Conservation (phyloP, 2,113 vertebrate genomes). For the Brachionichthys hirsutus region DNA sequence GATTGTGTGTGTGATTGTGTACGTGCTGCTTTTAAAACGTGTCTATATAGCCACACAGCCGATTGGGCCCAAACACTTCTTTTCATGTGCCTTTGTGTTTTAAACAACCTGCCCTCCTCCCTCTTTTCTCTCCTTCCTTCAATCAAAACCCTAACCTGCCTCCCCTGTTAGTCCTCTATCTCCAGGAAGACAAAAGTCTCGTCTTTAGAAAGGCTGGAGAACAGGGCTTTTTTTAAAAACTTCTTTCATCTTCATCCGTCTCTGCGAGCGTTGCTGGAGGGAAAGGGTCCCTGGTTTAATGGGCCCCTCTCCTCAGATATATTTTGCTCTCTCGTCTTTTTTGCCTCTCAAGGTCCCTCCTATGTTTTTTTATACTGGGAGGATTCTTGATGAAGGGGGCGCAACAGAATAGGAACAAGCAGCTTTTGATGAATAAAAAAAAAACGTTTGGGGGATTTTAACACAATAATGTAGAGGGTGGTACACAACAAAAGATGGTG, state of each 20-base stretch:
- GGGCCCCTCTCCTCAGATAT: conserved; percentile 62
- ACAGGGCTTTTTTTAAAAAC: conserved; percentile 3
- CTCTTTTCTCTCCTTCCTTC: not conserved
- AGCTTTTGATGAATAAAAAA: conserved; percentile 32
- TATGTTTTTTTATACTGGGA: conserved; percentile 49
- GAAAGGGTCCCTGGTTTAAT: conserved; percentile 59
- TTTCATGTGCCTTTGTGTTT: conserved; percentile 72
- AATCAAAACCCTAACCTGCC: conserved; percentile 47
- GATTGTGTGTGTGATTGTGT: conserved; percentile 12
- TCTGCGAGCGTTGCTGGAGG: conserved; percentile 55
- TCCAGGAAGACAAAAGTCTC: conserved; percentile 51
- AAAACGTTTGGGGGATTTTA: conserved; percentile 39
- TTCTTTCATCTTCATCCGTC: conserved; percentile 67
- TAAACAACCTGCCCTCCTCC: conserved; percentile 66
- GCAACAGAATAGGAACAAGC: conserved; percentile 47
- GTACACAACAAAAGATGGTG: conserved; percentile 17
- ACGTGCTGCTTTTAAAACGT: not conserved
- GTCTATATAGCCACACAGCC: too few relatives aligned
- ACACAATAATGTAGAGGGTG: conserved; percentile 42
- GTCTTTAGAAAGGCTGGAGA: conserved; percentile 67
- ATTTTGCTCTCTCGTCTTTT: conserved; percentile 49
- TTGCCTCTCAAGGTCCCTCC: conserved; percentile 59
- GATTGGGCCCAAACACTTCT: conserved; percentile 58
- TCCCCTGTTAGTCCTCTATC: conserved; percentile 53
- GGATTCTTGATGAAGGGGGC: conserved; percentile 55